Base-by-base conservation (phyloP, 2,888 invertebrate species). In the Cylindroiulus punctatus region DNA sequence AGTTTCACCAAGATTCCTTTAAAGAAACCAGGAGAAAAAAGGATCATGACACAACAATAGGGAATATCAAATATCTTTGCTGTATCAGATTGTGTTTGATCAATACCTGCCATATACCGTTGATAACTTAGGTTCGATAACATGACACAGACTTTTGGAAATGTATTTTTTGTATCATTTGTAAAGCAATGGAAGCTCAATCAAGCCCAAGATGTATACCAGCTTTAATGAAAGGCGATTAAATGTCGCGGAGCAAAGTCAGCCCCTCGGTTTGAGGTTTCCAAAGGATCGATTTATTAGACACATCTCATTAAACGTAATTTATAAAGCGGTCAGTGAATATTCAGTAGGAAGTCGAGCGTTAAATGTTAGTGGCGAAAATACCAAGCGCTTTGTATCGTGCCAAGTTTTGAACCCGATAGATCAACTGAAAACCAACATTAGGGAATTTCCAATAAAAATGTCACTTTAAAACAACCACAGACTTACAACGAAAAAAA, bases 241-340 rank as follows among this genome's bases (percentile, higher is more conserved):
- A 65, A 65, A 65, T 65, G 22, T 65, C 57, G 19, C 57, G 26
- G 57, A 65, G 12, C 57, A 19, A 65, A 65, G 8, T 65, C 8
- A 2, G 57, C 57, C 57, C 57, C 8, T 8, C 22, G 22, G 8
- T 65, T 65, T 22, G 22, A 22, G 57, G 22, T 65, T 65, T 65
- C 22, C 57, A 19, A 65, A 22, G 22, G 57, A 65, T 65, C 57
- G 57, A 65, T 65, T 65, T 65, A 65, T 65, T 65, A 65, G 57
- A 65, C 57, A 22, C 57, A 65, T 65, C 57, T 65, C 57, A 65
- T 65, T 65, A 65, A 65, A 65, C 57, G 57, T 65, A 65, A 65
- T 65, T 65, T 65, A 65, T 65, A 65, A 65, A 65, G 57, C 57
- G 57, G 57, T 65, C 57, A 65, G 57, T 19, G 26, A 65, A 65